Percentiles rank a stretch among this genome's conserved stretches.
Conservation (phyloP, 2,888 invertebrate genomes). For the Folsomia candida region DNA sequence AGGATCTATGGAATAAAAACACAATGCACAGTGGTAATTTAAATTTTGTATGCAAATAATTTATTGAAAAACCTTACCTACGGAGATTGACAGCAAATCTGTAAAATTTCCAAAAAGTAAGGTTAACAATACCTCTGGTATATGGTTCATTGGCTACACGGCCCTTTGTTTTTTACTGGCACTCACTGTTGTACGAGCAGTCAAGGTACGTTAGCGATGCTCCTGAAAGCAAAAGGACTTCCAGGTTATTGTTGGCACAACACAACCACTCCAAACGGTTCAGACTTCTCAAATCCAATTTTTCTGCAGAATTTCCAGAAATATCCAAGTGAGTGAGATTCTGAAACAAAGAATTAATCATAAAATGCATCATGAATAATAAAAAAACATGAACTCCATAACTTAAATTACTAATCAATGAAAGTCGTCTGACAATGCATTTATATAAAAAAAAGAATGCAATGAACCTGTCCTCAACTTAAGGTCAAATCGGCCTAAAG, state of each 20-base stretch:
- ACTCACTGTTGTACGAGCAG: slow-evolving; percentile 77
- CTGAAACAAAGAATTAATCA: slow-evolving; percentile 32
- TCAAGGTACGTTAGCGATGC: slow-evolving; percentile 70
- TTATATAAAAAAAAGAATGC: too few relatives aligned
- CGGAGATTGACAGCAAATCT: slow-evolving; percentile 71
- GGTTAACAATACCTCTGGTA: background rate
- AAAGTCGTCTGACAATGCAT: too few relatives aligned
- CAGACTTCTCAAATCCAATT: slow-evolving; percentile 74
- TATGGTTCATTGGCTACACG: background rate
- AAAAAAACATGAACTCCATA: too few relatives aligned
- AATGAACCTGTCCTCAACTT: background rate
- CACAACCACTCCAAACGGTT: slow-evolving; percentile 73
- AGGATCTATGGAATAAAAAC: too few relatives aligned
- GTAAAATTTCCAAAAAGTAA: slow-evolving; percentile 51
- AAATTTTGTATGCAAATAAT: too few relatives aligned
- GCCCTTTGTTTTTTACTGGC: background rate
- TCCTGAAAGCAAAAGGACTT: slow-evolving; percentile 75
- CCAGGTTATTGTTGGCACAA: slow-evolving; percentile 73
- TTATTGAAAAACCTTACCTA: too few relatives aligned
- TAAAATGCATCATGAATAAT: too few relatives aligned
- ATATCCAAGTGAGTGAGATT: slow-evolving; percentile 65
- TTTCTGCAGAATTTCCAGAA: slow-evolving; percentile 79
- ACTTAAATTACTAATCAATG: too few relatives aligned
- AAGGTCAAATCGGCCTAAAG: background rate
- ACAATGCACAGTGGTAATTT: too few relatives aligned